A percentile compares a stretch with the other conserved stretches of the same genome.
Evolutionary conservation across 2,888 invertebrate genomes (phyloP).

Genomic region (Cheilosia grossa): DNA sequence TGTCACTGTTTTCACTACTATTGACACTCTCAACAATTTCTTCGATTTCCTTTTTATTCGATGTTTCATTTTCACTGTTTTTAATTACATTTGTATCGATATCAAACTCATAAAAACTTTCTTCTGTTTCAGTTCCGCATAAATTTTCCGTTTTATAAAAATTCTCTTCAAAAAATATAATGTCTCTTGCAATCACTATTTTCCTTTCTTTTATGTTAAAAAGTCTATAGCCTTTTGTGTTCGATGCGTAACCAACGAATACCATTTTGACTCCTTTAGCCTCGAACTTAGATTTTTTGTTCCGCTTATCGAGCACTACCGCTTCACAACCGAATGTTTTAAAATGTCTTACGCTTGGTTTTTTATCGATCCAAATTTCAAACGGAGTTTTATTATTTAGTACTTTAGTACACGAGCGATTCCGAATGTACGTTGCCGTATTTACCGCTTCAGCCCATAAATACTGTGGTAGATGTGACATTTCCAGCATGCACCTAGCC

Average conservation of each 20-base stretch:
- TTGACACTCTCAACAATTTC: too few relatives aligned
- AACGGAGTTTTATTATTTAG: background rate
- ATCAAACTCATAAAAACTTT: conserved; percentile 39
- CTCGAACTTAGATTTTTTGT: conserved; percentile 5
- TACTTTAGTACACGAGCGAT: conserved; percentile 1
- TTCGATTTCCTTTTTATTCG: too few relatives aligned
- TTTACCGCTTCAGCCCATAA: conserved; percentile 60
- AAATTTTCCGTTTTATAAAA: conserved; percentile 3
- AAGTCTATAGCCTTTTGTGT: conserved; percentile 56
- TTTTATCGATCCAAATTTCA: background rate
- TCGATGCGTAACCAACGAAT: conserved; percentile 51
- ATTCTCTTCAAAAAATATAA: conserved; percentile 42
- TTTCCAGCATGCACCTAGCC: conserved; percentile 76
- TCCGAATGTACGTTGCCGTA: conserved; percentile 23
- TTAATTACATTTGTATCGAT: too few relatives aligned
- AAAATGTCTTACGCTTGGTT: background rate
- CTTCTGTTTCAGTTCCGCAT: conserved; percentile 18
- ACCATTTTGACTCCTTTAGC: conserved; percentile 39
- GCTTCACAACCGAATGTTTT: conserved; percentile 22
- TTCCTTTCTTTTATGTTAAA: conserved; percentile 41
- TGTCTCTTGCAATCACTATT: conserved; percentile 58
- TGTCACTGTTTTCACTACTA: background rate
- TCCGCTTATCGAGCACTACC: conserved; percentile 18
- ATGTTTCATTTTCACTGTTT: too few relatives aligned
- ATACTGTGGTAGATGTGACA: conserved; percentile 73